These are phyloP conservation scores for Dermochelys coriacea DNA, from an alignment of 2,797 vertebrate genomes.

Conservation along the genomic window DNA sequence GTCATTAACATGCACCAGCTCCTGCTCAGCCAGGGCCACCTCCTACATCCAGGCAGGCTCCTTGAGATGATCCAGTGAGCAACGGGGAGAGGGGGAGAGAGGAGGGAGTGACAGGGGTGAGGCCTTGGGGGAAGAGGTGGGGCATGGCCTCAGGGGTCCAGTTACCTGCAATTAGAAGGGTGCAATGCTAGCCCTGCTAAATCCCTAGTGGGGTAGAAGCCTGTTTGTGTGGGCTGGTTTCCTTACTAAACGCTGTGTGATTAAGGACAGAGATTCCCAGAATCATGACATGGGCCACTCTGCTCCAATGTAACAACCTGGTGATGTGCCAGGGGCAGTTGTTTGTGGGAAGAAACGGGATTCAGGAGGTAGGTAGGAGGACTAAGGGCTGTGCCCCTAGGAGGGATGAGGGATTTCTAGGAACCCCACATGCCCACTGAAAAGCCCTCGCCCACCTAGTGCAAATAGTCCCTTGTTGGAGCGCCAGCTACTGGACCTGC, in stretches of 20 bases:
- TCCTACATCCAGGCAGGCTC: too few species aligned
- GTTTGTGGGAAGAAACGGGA: neutral
- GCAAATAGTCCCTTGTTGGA: neutral
- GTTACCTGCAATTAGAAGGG: too few species aligned
- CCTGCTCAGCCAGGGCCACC: too few species aligned
- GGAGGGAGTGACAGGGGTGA: too few species aligned
- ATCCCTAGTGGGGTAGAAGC: neutral
- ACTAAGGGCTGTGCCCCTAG: neutral
- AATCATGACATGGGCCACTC: neutral
- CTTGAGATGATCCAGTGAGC: too few species aligned
- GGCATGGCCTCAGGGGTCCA: too few species aligned
- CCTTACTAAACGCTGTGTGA: neutral
- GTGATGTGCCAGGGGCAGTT: neutral
- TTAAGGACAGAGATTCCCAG: neutral
- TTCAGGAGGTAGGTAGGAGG: neutral
- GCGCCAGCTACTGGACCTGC: neutral
- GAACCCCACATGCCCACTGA: neutral
- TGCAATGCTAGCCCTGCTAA: too few species aligned
- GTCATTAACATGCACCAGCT: too few species aligned
- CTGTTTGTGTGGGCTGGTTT: neutral
- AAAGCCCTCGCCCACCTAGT: neutral
- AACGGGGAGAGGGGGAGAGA: too few species aligned
- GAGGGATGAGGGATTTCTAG: neutral
- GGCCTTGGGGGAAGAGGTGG: too few species aligned
- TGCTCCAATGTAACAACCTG: neutral